Percentiles rank a stretch among this genome's conserved stretches.
These are phyloP conservation scores for Larimichthys polyactis DNA, from an alignment of 2,113 vertebrate species.

Conservation along the genomic window DNA sequence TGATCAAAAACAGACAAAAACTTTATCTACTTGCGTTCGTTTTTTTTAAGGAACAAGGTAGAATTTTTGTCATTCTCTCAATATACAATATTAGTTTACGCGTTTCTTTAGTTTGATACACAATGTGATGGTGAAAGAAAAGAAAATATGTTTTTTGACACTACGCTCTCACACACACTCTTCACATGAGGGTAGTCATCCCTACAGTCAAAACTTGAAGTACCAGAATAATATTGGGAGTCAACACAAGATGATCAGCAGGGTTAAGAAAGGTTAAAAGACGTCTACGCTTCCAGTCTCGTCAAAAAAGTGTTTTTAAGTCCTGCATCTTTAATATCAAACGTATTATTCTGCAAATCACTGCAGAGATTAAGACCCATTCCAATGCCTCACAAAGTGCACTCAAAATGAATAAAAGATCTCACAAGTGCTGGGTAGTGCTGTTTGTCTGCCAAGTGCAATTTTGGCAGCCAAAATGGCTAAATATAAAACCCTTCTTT, in stretches of 20 bases:
- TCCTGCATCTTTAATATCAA: neutral
- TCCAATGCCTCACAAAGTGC: constrained; percentile 22
- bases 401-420: constrained; percentile 39
- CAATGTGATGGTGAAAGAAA: neutral
- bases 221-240: neutral
- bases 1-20: neutral
- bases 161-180: too few species aligned
- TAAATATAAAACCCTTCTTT: constrained; percentile 24
- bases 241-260: neutral
- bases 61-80: neutral
- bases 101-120: neutral
- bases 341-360: constrained; percentile 25
- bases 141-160: neutral
- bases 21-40: neutral
- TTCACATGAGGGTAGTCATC: neutral
- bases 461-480: constrained; percentile 37
- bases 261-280: constrained; percentile 1
- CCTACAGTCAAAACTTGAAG: neutral
- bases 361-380: constrained; percentile 13
- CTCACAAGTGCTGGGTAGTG: neutral
- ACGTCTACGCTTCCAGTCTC: neutral
- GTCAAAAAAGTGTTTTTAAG: neutral
- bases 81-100: neutral
- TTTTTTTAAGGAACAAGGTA: neutral
- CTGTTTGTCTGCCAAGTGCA: constrained; percentile 37